Percentiles rank a stretch among this genome's conserved stretches.
phyloP scores from a whole-genome alignment of 1,140 invertebrate genomes.

The Bombus confusus region DNA sequence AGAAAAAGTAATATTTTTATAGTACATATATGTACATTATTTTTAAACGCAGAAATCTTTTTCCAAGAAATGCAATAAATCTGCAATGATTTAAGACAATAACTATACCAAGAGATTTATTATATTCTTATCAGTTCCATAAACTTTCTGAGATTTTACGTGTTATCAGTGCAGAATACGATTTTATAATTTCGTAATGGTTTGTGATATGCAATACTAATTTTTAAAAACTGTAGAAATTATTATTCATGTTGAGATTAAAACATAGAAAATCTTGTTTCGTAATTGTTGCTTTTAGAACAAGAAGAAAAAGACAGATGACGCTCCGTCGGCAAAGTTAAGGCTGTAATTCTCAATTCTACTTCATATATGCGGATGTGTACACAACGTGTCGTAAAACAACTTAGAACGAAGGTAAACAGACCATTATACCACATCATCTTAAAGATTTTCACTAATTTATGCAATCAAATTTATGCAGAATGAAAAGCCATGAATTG shows the following conservation, averaged over 20 bases:
- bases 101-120: background rate
- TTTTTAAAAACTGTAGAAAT: no score
- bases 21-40: background rate
- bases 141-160: background rate
- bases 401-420: background rate
- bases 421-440: background rate
- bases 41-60: background rate
- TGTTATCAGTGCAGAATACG: background rate
- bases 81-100: background rate
- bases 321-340: background rate
- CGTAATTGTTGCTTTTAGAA: no score
- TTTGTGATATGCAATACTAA: no score
- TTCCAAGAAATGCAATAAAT: background rate
- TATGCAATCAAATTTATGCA: no score
- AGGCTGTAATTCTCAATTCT: background rate
- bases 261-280: no score
- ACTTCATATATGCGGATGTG: background rate
- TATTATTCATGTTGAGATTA: no score
- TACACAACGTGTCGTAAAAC: constrained; percentile 11
- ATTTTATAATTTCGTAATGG: background rate
- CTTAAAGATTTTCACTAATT: background rate
- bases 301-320: background rate
- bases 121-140: constrained; percentile 6
- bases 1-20: background rate
- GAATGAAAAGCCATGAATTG: no score